phyloP scores from a whole-genome alignment of 2,113 vertebrate genomes.

The Camarhynchus parvulus region DNA sequence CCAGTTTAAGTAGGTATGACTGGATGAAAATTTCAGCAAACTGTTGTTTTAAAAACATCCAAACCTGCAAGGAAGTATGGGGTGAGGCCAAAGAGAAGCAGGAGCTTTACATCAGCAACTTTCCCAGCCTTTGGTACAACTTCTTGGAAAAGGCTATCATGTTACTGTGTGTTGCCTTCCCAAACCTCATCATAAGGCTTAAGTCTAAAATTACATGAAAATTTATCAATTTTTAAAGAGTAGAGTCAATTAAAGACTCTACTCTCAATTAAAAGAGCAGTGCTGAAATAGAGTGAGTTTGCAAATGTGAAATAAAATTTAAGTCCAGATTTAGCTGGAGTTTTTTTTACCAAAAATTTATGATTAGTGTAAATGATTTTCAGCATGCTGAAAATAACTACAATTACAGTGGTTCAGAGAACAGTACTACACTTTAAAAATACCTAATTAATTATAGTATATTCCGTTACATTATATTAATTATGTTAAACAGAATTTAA shows the following conservation, averaged over 20 bases:
- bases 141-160: background rate
- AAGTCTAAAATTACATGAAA: background rate
- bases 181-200: background rate
- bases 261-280: background rate
- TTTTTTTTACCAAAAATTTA: background rate
- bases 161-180: background rate
- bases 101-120: background rate
- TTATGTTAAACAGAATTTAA: background rate
- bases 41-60: background rate
- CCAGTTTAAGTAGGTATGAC: background rate
- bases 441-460: background rate
- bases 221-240: background rate
- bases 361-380: background rate
- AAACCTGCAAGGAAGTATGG: background rate
- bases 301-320: background rate
- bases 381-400: background rate
- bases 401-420: background rate
- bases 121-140: background rate
- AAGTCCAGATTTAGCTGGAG: background rate
- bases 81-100: conserved; percentile 2
- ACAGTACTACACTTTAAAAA: background rate
- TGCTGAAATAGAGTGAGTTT: background rate
- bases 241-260: no score
- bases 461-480: background rate
- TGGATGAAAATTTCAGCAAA: background rate